Conservation (phyloP, 2,113 vertebrate genomes). For the Perognathus longimembris region DNA sequence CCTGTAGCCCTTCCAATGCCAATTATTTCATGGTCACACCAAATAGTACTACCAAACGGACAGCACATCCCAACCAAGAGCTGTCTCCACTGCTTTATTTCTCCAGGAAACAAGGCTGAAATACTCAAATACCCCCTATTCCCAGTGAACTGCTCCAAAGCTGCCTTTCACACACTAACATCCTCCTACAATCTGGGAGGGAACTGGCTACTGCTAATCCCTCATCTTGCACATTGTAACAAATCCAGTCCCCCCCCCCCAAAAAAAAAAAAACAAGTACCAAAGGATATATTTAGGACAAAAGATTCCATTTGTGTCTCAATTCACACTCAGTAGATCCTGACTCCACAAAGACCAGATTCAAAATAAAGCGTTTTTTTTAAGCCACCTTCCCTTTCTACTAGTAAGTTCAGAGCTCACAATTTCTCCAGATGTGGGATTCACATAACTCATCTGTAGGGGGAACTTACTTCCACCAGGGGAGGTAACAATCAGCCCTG, state of each 20-base stretch:
- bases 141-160: not conserved
- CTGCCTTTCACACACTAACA: constrained; percentile 1
- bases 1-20: constrained; percentile 69
- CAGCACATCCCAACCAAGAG: not conserved
- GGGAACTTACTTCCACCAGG: not conserved
- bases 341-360: not conserved
- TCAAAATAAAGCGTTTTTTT: not conserved
- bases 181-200: not conserved
- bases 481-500: not conserved
- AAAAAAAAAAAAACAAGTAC: too few relatives aligned
- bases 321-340: not conserved
- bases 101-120: constrained; percentile 5
- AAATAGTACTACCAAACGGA: constrained; percentile 35
- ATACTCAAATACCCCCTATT: not conserved
- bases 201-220: not conserved
- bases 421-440: not conserved
- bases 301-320: not conserved
- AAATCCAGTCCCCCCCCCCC: not conserved
- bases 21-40: constrained; percentile 72
- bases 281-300: not conserved
- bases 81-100: not conserved
- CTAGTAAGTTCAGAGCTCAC: not conserved
- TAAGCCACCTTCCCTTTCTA: not conserved
- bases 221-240: not conserved
- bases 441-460: not conserved